Evolutionary conservation across 2,888 invertebrate genomes (phyloP), one percentile per base, ranked within the genome.

Genomic region (Drosophila suboccidentalis): DNA sequence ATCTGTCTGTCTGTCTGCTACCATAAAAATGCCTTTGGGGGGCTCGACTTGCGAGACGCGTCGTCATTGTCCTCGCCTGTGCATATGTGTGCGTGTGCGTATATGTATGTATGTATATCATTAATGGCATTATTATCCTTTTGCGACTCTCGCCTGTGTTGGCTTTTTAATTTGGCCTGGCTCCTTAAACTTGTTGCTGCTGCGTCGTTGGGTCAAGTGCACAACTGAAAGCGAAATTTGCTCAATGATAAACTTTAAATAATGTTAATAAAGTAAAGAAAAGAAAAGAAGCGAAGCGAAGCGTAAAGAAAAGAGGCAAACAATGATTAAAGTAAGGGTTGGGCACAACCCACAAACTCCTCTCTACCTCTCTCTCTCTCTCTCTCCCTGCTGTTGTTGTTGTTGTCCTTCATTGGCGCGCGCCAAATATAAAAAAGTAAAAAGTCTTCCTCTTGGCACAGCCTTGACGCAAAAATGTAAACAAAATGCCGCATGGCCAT

Each of bases 61-160:
- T 59, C 57, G 51, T 22, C 68, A 72, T 77, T 71, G 71, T 68
- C 75, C 49, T 58, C 55, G 46, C 6, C 41, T 32, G 43, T 36
- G 19, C 54, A 38, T 50, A 38, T 38, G 19, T 66, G 36, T 39
- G 15, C 26, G 38, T 39, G 39, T 15, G 26, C 26, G 15, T 39
- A 8, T 51, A 29, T 58, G 17, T 66, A 15, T 61, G 17, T 49
- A 39, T 54, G 32, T 65, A 50, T 60, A 69, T 66, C 71, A 81
- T 87, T 83, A 83, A 84, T 87, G 75, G 67, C 75, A 80, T 82
- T 83, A 83, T 83, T 83, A 83, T 83, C 87, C 87, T 83, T 83
- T 80, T 77, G 69, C 61, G 54, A 55, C 66, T 58, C 76, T 59
- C 71, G 60, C 47, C 66, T 63, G 65, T 67, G 46, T 44, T 69